A percentile compares a stretch with the other conserved stretches of the same genome.
phyloP scores from a whole-genome alignment of 2,888 invertebrate genomes.

The Agrotis puta region DNA sequence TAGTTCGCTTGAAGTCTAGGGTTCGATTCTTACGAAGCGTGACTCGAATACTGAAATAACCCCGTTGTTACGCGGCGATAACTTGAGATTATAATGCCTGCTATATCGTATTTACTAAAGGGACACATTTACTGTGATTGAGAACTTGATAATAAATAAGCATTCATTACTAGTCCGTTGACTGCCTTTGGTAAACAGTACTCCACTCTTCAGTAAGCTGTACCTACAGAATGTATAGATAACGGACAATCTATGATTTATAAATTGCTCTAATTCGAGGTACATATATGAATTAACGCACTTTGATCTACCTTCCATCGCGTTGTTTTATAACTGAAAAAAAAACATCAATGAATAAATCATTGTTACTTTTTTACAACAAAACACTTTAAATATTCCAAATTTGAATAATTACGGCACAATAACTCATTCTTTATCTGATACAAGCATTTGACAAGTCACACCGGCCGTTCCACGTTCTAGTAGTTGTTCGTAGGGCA shows the following conservation, averaged over 20 bases:
- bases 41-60: conserved; percentile 16
- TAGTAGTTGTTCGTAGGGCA: conserved; percentile 41
- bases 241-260: conserved; percentile 8
- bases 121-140: conserved; percentile 15
- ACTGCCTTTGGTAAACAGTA: conserved; percentile 29
- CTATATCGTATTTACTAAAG: background rate
- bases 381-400: conserved; percentile 16
- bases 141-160: conserved; percentile 20
- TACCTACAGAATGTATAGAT: no score
- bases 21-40: conserved; percentile 36
- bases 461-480: conserved; percentile 19
- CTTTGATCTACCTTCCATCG: no score
- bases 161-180: conserved; percentile 24
- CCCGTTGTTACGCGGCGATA: background rate
- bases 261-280: background rate
- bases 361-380: background rate
- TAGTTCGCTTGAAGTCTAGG: conserved; percentile 19
- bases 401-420: background rate
- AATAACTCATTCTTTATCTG: conserved; percentile 18
- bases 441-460: conserved; percentile 22
- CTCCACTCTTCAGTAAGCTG: background rate
- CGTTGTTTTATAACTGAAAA: background rate
- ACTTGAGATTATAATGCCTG: background rate
- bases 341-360: background rate
- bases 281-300: no score